These are phyloP conservation scores for Triplophysa dalaica DNA, from an alignment of 2,113 vertebrate species.

Conservation along the genomic window DNA sequence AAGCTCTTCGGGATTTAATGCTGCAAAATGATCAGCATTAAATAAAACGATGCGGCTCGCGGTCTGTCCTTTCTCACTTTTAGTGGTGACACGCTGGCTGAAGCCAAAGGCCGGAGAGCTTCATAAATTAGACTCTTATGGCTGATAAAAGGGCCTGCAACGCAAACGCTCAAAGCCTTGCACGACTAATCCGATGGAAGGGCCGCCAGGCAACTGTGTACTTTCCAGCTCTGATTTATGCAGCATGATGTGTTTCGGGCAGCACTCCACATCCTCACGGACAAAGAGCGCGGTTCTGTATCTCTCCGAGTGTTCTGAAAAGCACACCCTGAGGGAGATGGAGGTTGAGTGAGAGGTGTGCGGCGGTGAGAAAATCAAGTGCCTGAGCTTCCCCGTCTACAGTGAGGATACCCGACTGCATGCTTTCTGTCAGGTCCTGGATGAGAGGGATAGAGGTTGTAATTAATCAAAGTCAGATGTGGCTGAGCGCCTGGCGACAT, in stretches of 20 bases:
- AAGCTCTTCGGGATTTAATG: slow-evolving; percentile 42
- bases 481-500: slow-evolving; percentile 91
- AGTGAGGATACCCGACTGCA: slow-evolving; percentile 62
- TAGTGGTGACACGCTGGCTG: slow-evolving; percentile 32
- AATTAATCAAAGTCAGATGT: slow-evolving; percentile 99
- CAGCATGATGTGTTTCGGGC: slow-evolving; percentile 53
- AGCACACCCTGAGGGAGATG: slow-evolving; percentile 35
- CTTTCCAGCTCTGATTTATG: slow-evolving; percentile 58
- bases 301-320: slow-evolving; percentile 33
- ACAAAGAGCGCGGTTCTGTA: slow-evolving; percentile 33
- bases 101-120: slow-evolving; percentile 29
- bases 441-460: slow-evolving; percentile 85
- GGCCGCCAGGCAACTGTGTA: slow-evolving; percentile 48
- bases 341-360: slow-evolving; percentile 7
- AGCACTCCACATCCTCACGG: slow-evolving; percentile 45
- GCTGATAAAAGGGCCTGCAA: slow-evolving; percentile 46
- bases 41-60: slow-evolving; percentile 41
- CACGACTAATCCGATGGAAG: slow-evolving; percentile 43
- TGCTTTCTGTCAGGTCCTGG: slow-evolving; percentile 87
- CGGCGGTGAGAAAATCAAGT: slow-evolving; percentile 24
- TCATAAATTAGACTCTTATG: slow-evolving; percentile 44
- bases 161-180: slow-evolving; percentile 47
- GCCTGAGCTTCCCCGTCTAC: slow-evolving; percentile 13
- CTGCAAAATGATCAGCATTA: slow-evolving; percentile 31
- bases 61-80: slow-evolving; percentile 38